A percentile compares a stretch with the other conserved stretches of the same genome.
Conservation (phyloP, 2,888 invertebrate species). For the Anthrax anthrax region DNA sequence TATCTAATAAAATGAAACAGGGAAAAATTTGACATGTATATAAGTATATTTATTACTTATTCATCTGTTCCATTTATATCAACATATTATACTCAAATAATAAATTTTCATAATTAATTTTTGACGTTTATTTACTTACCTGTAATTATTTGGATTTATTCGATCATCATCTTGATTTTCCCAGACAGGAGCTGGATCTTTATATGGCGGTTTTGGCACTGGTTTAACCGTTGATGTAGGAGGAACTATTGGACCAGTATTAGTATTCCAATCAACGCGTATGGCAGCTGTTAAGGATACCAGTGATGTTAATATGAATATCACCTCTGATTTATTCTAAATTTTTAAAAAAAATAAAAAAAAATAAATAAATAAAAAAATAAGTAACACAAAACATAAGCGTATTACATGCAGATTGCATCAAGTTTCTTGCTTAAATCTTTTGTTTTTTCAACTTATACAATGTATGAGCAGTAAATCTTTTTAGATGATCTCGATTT, state of each 20-base stretch:
- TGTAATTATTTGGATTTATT: slow-evolving; percentile 45
- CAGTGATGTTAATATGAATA: slow-evolving; percentile 14
- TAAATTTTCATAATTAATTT: too few species aligned
- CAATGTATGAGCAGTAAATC: too few species aligned
- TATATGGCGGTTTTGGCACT: slow-evolving; percentile 38
- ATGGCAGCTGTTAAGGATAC: slow-evolving; percentile 37
- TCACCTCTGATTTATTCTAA: not conserved
- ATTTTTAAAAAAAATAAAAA: not conserved
- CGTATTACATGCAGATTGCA: too few species aligned
- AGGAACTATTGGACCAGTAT: slow-evolving; percentile 44
- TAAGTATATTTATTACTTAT: not conserved
- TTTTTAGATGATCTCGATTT: too few species aligned
- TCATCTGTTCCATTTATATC: too few species aligned
- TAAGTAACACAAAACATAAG: too few species aligned
- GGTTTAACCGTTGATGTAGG: slow-evolving; percentile 39
- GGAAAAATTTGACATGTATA: not conserved
- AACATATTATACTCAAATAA: too few species aligned
- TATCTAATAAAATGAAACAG: slow-evolving; percentile 19
- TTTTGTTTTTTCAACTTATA: too few species aligned
- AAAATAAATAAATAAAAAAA: too few species aligned
- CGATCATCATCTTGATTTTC: slow-evolving; percentile 42
- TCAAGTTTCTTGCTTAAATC: too few species aligned
- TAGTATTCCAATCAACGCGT: slow-evolving; percentile 48
- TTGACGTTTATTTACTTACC: too few species aligned
- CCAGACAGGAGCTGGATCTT: slow-evolving; percentile 47